Percentiles rank a stretch among this genome's conserved stretches.
These are phyloP conservation scores for Eucriotettix oculatus DNA, from an alignment of 2,888 invertebrate species.

Conservation along the genomic window DNA sequence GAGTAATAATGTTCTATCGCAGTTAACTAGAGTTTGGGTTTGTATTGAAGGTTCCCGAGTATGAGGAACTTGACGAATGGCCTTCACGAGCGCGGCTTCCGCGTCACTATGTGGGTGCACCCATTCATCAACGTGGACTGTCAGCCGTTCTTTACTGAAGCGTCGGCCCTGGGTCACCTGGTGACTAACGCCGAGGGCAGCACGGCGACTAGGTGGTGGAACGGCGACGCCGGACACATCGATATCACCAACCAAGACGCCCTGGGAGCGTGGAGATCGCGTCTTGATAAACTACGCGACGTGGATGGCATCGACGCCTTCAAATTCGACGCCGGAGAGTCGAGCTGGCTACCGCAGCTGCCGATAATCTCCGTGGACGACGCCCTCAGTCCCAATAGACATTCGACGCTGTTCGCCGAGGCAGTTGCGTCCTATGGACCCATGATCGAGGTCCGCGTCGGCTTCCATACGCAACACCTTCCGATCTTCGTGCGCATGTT, in stretches of 20 bases:
- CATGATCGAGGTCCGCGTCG: conserved; percentile 55
- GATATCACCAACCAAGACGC: conserved; percentile 60
- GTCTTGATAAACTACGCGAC: conserved; percentile 27
- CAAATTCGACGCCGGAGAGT: conserved; percentile 72
- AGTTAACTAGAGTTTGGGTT: too few species aligned
- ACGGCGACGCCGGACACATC: conserved; percentile 39
- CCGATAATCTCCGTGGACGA: conserved; percentile 36
- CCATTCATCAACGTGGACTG: conserved; percentile 70
- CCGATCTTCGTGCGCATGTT: conserved; percentile 61
- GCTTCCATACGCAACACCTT: conserved; percentile 48
- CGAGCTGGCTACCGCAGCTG: conserved; percentile 46
- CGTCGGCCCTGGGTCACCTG: conserved; percentile 38
- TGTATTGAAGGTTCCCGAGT: conserved; percentile 42
- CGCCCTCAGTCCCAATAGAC: background rate
- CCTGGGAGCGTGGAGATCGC: conserved; percentile 25
- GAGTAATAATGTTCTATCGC: too few species aligned
- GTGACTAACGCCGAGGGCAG: conserved; percentile 24
- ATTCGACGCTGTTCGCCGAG: conserved; percentile 30
- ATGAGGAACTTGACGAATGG: conserved; percentile 40
- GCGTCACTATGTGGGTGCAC: conserved; percentile 70
- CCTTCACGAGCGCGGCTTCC: conserved; percentile 36
- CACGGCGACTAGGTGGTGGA: conserved; percentile 29
- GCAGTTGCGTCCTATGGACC: conserved; percentile 40
- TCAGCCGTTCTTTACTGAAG: conserved; percentile 36
- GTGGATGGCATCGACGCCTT: conserved; percentile 52